These are phyloP conservation scores for Ormyrus pomaceus DNA, from an alignment of 2,888 invertebrate species.

Conservation along the genomic window DNA sequence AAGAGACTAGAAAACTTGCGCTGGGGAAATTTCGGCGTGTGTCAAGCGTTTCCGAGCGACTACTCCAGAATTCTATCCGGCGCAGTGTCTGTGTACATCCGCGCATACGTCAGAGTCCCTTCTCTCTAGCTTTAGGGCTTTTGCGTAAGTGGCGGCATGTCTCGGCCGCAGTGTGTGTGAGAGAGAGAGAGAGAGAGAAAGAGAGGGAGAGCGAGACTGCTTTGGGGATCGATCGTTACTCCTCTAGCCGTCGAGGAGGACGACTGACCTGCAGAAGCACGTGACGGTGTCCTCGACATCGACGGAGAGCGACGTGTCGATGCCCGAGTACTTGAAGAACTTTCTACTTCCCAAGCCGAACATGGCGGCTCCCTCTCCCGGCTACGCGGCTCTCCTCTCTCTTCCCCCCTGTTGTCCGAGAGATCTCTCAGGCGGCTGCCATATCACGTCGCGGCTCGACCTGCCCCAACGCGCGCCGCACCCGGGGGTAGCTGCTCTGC, in stretches of 20 bases:
- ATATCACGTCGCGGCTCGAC: neutral
- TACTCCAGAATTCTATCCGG: too few relatives aligned
- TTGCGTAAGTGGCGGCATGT: too few relatives aligned
- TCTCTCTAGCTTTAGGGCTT: too few relatives aligned
- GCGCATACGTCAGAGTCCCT: too few relatives aligned
- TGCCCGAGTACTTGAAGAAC: constrained; percentile 72
- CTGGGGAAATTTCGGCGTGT: too few relatives aligned
- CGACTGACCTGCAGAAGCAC: constrained; percentile 86
- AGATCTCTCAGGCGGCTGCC: neutral
- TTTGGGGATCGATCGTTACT: neutral
- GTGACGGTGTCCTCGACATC: constrained; percentile 83
- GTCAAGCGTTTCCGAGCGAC: too few relatives aligned
- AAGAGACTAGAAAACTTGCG: too few relatives aligned
- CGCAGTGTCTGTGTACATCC: too few relatives aligned
- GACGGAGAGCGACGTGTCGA: constrained; percentile 80
- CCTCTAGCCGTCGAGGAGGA: neutral
- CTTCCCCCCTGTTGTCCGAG: too few relatives aligned
- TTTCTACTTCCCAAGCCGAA: constrained; percentile 69
- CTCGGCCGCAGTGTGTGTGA: too few relatives aligned
- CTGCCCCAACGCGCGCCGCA: neutral
- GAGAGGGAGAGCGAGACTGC: too few relatives aligned
- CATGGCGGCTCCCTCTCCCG: constrained; percentile 57
- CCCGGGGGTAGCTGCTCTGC: neutral
- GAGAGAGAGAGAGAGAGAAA: too few relatives aligned
- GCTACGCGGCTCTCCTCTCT: neutral